Conservation (phyloP, 2,113 vertebrate genomes). For the Formicarius rufipectus region DNA sequence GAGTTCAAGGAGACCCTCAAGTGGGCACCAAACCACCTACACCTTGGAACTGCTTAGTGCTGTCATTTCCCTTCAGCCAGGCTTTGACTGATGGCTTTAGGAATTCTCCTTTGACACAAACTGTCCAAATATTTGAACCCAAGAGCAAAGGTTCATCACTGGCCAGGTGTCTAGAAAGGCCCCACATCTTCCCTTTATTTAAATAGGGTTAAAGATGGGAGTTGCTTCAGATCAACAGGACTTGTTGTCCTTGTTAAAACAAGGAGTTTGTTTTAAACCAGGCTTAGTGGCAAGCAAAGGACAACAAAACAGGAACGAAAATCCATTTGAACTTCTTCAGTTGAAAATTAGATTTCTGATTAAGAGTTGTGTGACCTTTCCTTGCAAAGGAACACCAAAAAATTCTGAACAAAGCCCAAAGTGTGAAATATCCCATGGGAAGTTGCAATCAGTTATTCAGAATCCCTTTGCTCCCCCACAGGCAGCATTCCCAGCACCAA, state of each 20-base stretch:
- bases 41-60: fast-evolving
- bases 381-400: neutral
- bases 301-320: neutral
- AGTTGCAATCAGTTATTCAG: neutral
- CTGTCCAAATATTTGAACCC: neutral
- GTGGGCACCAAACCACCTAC: neutral
- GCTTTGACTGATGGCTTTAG: neutral
- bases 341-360: neutral
- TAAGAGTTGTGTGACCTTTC: neutral
- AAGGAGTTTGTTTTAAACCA: neutral
- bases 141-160: neutral
- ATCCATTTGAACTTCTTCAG: neutral
- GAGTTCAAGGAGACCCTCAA: neutral
- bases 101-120: neutral
- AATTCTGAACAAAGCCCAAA: neutral
- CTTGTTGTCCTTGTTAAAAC: neutral
- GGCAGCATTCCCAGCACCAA: neutral
- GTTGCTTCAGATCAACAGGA: neutral
- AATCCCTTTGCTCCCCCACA: neutral
- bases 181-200: neutral
- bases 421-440: neutral
- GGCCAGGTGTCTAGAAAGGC: neutral
- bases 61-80: neutral
- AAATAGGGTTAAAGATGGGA: neutral
- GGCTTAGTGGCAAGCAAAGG: neutral